phyloP scores from a whole-genome alignment of 37 sponge, comb jelly and placozoan genomes.

The Geodia barretti region DNA sequence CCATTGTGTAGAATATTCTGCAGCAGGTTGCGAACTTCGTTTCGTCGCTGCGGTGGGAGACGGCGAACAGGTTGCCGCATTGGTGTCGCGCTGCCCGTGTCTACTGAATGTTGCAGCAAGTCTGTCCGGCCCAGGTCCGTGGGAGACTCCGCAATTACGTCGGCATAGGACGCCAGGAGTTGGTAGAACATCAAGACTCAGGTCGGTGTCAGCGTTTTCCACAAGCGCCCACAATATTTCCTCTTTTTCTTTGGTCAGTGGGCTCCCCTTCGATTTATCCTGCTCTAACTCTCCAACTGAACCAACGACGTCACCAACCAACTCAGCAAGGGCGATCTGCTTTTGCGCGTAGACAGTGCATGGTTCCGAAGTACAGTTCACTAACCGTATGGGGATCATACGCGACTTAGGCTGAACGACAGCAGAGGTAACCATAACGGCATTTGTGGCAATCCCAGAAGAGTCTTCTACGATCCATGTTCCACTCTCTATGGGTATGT shows the following conservation, averaged over 20 bases:
- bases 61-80: slow-evolving; percentile 19
- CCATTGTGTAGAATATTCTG: slow-evolving; percentile 4
- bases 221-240: not conserved
- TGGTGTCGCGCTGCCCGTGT: slow-evolving; percentile 24
- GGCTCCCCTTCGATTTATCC: not conserved
- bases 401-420: not conserved
- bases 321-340: not conserved
- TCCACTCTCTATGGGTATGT: not conserved
- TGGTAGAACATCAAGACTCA: no score
- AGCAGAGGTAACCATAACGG: slow-evolving; percentile 23
- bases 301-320: not conserved
- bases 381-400: slow-evolving; percentile 5
- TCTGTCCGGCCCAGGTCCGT: slow-evolving; percentile 4
- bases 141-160: slow-evolving; percentile 4
- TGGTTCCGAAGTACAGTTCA: slow-evolving; percentile 3
- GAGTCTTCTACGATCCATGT: slow-evolving; percentile 13
- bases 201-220: no score
- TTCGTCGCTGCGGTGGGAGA: not conserved
- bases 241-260: not conserved
- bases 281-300: not conserved
- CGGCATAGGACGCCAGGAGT: no score
- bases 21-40: slow-evolving; percentile 5
- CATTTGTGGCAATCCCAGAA: not conserved
- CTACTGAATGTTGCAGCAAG: slow-evolving; percentile 2
- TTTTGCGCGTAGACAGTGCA: not conserved